These are phyloP conservation scores for Dolomedes plantarius DNA, from an alignment of 2,888 invertebrate species.

Conservation along the genomic window DNA sequence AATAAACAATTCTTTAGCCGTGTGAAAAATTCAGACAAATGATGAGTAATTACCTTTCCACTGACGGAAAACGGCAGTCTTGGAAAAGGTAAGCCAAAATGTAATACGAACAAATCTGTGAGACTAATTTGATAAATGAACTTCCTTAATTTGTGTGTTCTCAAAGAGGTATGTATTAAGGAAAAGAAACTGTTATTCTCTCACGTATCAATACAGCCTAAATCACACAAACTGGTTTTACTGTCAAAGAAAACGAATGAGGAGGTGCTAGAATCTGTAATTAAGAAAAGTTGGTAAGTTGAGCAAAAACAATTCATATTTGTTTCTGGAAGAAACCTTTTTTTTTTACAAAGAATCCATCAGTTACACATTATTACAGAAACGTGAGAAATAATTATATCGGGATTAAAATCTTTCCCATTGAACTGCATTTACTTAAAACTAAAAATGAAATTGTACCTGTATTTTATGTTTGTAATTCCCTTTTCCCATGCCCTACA, in stretches of 20 bases:
- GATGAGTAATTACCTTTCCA: not conserved
- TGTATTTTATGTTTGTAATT: too few species aligned
- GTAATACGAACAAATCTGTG: slow-evolving; percentile 48
- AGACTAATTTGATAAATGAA: slow-evolving; percentile 62
- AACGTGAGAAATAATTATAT: too few species aligned
- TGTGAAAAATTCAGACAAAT: not conserved
- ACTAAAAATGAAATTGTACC: too few species aligned
- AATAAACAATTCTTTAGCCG: not conserved
- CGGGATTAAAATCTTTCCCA: too few species aligned
- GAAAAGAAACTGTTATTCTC: not conserved
- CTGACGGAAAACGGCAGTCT: not conserved
- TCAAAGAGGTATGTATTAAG: not conserved
- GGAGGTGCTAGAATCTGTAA: slow-evolving; percentile 43
- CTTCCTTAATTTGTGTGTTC: slow-evolving; percentile 41
- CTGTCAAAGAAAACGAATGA: slow-evolving; percentile 61
- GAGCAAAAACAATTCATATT: too few species aligned
- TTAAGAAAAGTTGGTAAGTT: slow-evolving; percentile 37
- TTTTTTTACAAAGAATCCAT: too few species aligned
- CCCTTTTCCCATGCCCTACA: too few species aligned
- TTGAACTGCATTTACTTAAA: too few species aligned
- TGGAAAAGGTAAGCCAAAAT: slow-evolving; percentile 25
- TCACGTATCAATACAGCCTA: not conserved
- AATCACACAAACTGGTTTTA: slow-evolving; percentile 35
- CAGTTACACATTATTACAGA: too few species aligned
- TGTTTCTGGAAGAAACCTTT: too few species aligned